phyloP scores from a whole-genome alignment of 2,113 vertebrate species.

The Leiothrix lutea region DNA sequence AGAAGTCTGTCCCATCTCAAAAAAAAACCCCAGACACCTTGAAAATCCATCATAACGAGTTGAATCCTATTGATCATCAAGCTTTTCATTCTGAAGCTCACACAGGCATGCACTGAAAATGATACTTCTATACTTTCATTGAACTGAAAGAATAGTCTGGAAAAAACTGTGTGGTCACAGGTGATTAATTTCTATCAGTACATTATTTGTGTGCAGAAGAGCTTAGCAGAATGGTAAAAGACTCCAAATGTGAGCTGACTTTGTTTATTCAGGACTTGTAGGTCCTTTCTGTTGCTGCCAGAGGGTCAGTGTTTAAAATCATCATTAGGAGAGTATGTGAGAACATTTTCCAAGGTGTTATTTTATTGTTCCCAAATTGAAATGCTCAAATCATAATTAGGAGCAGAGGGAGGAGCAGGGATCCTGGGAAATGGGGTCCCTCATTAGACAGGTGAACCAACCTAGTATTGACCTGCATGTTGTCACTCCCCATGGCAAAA shows the following conservation, averaged over 20 bases:
- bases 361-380: neutral
- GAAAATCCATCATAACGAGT: neutral
- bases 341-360: neutral
- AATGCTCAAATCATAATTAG: neutral
- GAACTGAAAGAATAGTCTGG: neutral
- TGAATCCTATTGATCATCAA: neutral
- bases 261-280: neutral
- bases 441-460: neutral
- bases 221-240: neutral
- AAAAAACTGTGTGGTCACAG: neutral
- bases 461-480: neutral
- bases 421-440: rapidly evolving
- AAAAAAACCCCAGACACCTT: neutral
- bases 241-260: neutral
- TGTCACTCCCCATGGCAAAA: neutral
- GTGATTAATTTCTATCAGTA: neutral
- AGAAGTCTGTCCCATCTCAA: neutral
- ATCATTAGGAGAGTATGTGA: neutral
- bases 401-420: neutral
- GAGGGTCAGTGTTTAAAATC: neutral
- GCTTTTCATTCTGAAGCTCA: neutral
- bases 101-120: neutral
- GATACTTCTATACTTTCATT: neutral
- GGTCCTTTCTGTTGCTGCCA: neutral
- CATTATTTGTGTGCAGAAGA: neutral